Percentiles rank a stretch among this genome's conserved stretches.
Conservation (phyloP, 1,140 invertebrate species). For the Hyposmocoma kahamanoa region DNA sequence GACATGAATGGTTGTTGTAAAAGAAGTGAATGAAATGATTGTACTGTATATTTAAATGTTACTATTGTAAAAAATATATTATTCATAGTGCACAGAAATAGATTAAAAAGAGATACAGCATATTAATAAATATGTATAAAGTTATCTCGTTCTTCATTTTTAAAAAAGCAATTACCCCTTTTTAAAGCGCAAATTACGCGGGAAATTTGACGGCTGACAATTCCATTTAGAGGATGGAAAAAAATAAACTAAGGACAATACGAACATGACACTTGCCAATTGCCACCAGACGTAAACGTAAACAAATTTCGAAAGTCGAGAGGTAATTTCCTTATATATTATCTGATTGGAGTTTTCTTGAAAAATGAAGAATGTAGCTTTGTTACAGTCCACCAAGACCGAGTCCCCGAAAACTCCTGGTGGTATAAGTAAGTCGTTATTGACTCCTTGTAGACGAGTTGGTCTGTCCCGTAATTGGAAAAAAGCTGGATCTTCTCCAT, state of each 20-base stretch:
- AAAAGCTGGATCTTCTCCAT: constrained; percentile 47
- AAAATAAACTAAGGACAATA: neutral
- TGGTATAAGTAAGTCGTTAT: constrained; percentile 55
- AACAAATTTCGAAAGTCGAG: neutral
- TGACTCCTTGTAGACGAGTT: constrained; percentile 56
- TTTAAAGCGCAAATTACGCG: neutral
- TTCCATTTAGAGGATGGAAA: neutral
- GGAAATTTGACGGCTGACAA: neutral
- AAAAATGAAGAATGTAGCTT: constrained; percentile 29
- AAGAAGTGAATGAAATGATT: no score
- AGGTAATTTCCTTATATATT: neutral
- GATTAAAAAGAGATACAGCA: neutral
- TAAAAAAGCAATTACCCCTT: neutral
- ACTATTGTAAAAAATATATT: neutral
- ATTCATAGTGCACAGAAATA: no score
- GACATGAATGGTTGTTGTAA: neutral
- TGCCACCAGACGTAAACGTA: neutral
- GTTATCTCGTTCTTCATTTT: neutral
- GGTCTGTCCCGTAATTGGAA: constrained; percentile 57
- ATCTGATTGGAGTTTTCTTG: constrained; percentile 4
- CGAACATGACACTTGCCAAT: no score
- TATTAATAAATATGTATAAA: neutral
- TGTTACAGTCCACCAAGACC: constrained; percentile 21
- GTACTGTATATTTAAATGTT: neutral
- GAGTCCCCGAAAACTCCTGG: constrained; percentile 59